Base-by-base conservation (phyloP, 92 coral and sea anemone species). In the Paramuricea clavata region DNA sequence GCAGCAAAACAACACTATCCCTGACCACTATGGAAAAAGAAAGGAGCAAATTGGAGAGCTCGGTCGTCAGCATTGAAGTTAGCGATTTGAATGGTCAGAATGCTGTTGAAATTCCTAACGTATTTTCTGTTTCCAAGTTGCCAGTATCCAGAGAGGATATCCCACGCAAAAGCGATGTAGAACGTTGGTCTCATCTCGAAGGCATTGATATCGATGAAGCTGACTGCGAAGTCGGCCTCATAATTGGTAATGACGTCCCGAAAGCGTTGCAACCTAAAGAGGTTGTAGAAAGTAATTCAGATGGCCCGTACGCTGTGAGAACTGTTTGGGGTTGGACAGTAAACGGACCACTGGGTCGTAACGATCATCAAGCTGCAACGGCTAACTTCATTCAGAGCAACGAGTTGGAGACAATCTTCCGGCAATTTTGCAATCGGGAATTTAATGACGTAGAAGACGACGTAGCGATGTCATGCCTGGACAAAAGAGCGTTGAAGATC, bases 291-390 rank as follows among this genome's bases (percentile, higher is more conserved):
- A 41, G 92, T 43, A 65, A 54, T 12, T 26, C 31, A 2, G 54
- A 61, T 28, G 92, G 93, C 3, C 93, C 90, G 1, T 92, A 90
- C 52, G 89, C 93, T 34, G 62, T 73, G 2, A 88, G 74, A 61
- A 90, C 91, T 16, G 78, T 72, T 35, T 73, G 83, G 36, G 93
- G 95, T 12, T 88, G 93, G 95, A 81, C 89, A 0, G 21, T 93
- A 2, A 93, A 93, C 52, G 90, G 92, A 28, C 95, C 93, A 30
- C 49, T 92, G 12, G 90, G 91, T 25, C 67, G 90, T 69, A 43
- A 27, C 30, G 89, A 85, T 47, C 11, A 27, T 16, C 21, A 49
- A 15, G 16, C 13, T 1, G 74, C 68, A 1, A 56, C 72, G 34
- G 87, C 83, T 12, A 87, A 87, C 74, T 68, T 74, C 52, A n/a